Conservation (phyloP, 2,888 invertebrate genomes). For the Hydriomena furcata region DNA sequence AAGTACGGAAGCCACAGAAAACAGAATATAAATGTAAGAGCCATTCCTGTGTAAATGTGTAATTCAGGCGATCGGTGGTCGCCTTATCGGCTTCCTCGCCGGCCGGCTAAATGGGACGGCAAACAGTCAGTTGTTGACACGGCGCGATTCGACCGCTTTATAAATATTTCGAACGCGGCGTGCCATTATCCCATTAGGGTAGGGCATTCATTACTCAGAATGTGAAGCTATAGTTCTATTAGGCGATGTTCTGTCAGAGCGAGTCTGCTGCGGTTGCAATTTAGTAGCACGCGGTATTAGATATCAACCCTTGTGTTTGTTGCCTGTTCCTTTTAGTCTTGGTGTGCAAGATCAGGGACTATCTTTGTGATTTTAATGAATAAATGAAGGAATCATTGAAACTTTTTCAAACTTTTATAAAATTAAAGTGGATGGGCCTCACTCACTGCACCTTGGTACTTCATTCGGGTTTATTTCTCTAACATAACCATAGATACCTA, state of each 20-base stretch:
- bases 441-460: too few relatives aligned
- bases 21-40: constrained; percentile 24
- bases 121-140: constrained; percentile 75
- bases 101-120: constrained; percentile 65
- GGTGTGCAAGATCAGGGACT: too few relatives aligned
- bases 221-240: constrained; percentile 60
- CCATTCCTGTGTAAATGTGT: constrained; percentile 26
- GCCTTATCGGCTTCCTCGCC: constrained; percentile 59
- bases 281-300: not conserved
- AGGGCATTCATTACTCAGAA: constrained; percentile 76
- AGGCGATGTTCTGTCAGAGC: not conserved
- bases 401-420: too few relatives aligned
- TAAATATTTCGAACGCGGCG: constrained; percentile 74
- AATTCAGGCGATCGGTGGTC: constrained; percentile 33
- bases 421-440: too few relatives aligned
- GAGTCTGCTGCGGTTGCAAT: constrained; percentile 16
- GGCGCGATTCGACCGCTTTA: constrained; percentile 72
- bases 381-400: too few relatives aligned
- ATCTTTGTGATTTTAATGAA: too few relatives aligned
- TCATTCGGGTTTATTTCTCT: too few relatives aligned
- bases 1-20: constrained; percentile 20
- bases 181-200: constrained; percentile 79
- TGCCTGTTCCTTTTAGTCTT: not conserved
- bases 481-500: too few relatives aligned
- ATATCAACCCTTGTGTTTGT: not conserved